Conservation (phyloP, 2,113 vertebrate genomes). For the Lasiurus cinereus region DNA sequence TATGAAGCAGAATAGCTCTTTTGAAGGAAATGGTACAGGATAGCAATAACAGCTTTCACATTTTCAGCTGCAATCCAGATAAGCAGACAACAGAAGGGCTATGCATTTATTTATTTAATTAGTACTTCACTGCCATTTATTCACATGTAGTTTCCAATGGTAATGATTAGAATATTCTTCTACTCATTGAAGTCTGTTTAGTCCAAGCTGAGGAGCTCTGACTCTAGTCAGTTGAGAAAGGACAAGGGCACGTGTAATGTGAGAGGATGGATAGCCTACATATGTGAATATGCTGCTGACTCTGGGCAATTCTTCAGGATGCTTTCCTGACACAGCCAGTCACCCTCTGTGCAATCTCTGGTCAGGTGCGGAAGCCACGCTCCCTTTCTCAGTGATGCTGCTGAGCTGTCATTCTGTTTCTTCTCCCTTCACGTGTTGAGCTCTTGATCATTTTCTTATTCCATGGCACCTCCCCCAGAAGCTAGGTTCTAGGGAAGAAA, state of each 20-base stretch:
- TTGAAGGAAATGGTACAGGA: conserved; percentile 38
- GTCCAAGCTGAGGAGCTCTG: background rate
- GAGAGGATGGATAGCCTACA: background rate
- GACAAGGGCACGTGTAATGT: background rate
- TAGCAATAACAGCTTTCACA: background rate
- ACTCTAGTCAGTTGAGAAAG: background rate
- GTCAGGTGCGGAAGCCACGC: background rate
- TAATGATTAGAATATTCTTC: background rate
- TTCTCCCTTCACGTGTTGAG: conserved; percentile 56
- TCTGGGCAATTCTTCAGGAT: background rate
- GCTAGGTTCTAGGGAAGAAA: background rate
- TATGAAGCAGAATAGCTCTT: conserved; percentile 67
- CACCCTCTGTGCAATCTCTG: background rate
- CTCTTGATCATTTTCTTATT: conserved; percentile 54
- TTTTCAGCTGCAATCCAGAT: conserved; percentile 7
- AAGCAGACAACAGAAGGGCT: background rate
- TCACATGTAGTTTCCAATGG: conserved; percentile 24
- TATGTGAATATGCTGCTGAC: background rate
- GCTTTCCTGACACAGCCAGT: background rate
- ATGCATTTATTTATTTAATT: conserved; percentile 49
- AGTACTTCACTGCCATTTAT: background rate
- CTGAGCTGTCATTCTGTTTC: conserved; percentile 13
- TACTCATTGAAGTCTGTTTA: conserved; percentile 10
- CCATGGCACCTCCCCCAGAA: background rate
- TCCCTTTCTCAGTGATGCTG: background rate